These are phyloP conservation scores for Bubo blakistoni DNA, from an alignment of 2,113 vertebrate species.

Conservation along the genomic window DNA sequence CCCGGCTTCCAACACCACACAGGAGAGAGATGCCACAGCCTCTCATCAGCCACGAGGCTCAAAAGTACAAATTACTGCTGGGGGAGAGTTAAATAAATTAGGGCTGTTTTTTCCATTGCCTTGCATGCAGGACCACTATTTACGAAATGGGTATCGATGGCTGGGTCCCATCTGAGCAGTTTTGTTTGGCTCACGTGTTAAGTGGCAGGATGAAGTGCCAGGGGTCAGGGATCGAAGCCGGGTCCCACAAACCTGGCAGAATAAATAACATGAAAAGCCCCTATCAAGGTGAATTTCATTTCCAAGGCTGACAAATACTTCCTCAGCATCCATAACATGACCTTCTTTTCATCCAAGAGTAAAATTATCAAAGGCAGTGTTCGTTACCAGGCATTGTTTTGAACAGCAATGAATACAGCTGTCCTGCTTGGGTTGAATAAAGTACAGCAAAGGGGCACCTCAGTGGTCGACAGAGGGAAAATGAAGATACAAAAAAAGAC, in stretches of 20 bases:
- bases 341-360: neutral
- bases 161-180: neutral
- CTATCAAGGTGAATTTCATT: neutral
- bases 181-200: too few species aligned
- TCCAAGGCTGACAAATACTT: neutral
- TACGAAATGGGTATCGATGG: fast-evolving
- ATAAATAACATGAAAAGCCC: neutral
- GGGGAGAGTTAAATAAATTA: neutral
- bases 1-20: fast-evolving
- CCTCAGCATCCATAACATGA: neutral
- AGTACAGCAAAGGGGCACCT: too few species aligned
- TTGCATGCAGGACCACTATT: neutral
- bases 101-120: neutral
- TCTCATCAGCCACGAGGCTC: neutral
- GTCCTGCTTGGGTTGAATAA: neutral
- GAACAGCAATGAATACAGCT: neutral
- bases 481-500: neutral
- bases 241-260: neutral
- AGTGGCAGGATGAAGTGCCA: too few species aligned
- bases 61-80: neutral
- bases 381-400: neutral
- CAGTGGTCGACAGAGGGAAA: neutral
- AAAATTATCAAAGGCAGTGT: too few species aligned
- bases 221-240: neutral
- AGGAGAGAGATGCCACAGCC: neutral